Conservation (phyloP, 2,797 vertebrate species). For the Oophaga sylvatica region DNA sequence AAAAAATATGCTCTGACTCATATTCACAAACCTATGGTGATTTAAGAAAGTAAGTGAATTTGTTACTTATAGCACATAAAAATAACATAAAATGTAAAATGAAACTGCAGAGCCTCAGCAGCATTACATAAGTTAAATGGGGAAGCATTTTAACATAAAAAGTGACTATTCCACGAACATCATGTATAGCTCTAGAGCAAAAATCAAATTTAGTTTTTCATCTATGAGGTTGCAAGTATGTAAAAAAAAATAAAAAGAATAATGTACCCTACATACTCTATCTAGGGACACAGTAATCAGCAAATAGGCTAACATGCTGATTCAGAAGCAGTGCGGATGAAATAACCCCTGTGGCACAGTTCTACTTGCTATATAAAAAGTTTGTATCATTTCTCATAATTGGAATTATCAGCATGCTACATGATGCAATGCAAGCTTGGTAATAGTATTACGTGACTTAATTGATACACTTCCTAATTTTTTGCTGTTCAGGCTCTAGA, state of each 20-base stretch:
- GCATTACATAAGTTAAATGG: conserved; percentile 27
- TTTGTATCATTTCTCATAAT: conserved; percentile 61
- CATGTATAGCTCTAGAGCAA: conserved; percentile 34
- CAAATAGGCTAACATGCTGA: conserved; percentile 59
- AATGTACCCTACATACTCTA: conserved; percentile 37
- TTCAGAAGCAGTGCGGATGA: conserved; percentile 58
- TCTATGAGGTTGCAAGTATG: conserved; percentile 47
- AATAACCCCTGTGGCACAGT: conserved; percentile 58
- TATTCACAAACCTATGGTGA: conserved; percentile 32
- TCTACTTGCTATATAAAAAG: conserved; percentile 56
- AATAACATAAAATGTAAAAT: conserved; percentile 37
- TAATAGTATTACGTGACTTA: conserved; percentile 48
- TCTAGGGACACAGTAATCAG: conserved; percentile 53
- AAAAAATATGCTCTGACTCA: conserved; percentile 19
- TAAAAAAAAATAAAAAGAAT: conserved; percentile 41
- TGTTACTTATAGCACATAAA: conserved; percentile 36
- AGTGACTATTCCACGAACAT: conserved; percentile 33
- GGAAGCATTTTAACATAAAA: conserved; percentile 29
- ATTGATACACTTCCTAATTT: conserved; percentile 39
- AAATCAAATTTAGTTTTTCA: conserved; percentile 50
- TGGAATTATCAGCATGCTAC: conserved; percentile 60
- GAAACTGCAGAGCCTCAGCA: conserved; percentile 1
- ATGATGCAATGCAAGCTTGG: conserved; percentile 53
- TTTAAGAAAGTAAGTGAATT: conserved; percentile 34
- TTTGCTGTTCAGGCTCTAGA: conserved; percentile 14